These are phyloP conservation scores for Pachypsylla venusta DNA, from an alignment of 1,140 invertebrate species.

Conservation along the genomic window DNA sequence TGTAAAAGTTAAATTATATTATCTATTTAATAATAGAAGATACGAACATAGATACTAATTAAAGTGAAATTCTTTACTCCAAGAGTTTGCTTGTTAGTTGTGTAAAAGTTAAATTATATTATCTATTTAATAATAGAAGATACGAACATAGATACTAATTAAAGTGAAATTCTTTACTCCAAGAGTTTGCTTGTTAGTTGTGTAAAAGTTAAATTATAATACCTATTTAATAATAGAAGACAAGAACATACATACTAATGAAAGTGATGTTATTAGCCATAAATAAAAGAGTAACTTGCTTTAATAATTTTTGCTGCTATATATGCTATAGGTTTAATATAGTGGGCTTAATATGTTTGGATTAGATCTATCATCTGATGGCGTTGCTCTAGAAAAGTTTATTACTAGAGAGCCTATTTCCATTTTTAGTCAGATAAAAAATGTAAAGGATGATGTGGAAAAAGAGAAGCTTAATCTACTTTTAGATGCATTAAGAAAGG, in stretches of 20 bases:
- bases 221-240: not conserved
- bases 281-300: not conserved
- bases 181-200: too few relatives aligned
- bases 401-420: not conserved
- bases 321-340: not conserved
- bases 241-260: not conserved
- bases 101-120: too few relatives aligned
- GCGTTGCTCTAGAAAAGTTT: not conserved
- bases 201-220: too few relatives aligned
- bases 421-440: not conserved
- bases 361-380: not conserved
- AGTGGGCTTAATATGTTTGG: not conserved
- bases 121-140: too few relatives aligned
- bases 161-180: too few relatives aligned
- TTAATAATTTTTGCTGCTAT: not conserved
- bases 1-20: too few relatives aligned
- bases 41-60: too few relatives aligned
- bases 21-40: too few relatives aligned
- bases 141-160: too few relatives aligned
- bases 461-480: not conserved
- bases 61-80: too few relatives aligned
- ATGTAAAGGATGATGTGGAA: not conserved
- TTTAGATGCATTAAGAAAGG: not conserved
- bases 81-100: too few relatives aligned
- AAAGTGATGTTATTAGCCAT: not conserved